Evolutionary conservation across 2,797 vertebrate genomes (phyloP).

Genomic region (Eremophila alpestris): DNA sequence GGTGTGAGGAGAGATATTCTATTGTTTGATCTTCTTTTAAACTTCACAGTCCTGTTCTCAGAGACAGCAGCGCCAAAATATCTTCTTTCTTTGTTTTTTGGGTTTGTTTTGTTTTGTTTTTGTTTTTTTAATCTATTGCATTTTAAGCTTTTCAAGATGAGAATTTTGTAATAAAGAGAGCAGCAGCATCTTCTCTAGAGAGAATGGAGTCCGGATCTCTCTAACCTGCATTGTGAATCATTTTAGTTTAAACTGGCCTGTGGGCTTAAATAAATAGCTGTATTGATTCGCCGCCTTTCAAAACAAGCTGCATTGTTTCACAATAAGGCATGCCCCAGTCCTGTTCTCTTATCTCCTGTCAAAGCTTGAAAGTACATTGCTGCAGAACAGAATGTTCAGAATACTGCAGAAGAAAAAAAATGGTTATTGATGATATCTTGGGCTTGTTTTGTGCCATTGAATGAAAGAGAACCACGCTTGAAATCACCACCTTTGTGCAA

Average conservation of each 20-base stretch:
- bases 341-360: slow-evolving; percentile 3
- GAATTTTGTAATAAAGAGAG: not conserved
- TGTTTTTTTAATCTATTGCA: not conserved
- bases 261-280: slow-evolving; percentile 50
- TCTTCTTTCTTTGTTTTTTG: not conserved
- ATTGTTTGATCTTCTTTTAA: not conserved
- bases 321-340: not conserved
- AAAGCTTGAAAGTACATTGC: not conserved
- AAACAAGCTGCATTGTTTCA: slow-evolving; percentile 50
- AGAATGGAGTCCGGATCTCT: not conserved
- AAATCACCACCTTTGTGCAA: slow-evolving; percentile 13
- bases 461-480: not conserved
- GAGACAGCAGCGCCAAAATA: not conserved
- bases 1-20: not conserved
- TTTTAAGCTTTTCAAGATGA: slow-evolving; percentile 19
- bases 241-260: slow-evolving; percentile 47
- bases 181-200: not conserved
- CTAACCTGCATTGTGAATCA: not conserved
- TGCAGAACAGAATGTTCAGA: slow-evolving; percentile 11
- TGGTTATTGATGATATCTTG: slow-evolving; percentile 41
- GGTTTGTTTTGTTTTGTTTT: too few species aligned
- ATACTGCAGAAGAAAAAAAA: slow-evolving; percentile 18
- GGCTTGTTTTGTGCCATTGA: not conserved
- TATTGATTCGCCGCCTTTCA: slow-evolving; percentile 27
- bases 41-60: not conserved